Percentiles rank a stretch among this genome's conserved stretches.
Conservation (phyloP, 2,888 invertebrate species). For the Baronia brevicornis region DNA sequence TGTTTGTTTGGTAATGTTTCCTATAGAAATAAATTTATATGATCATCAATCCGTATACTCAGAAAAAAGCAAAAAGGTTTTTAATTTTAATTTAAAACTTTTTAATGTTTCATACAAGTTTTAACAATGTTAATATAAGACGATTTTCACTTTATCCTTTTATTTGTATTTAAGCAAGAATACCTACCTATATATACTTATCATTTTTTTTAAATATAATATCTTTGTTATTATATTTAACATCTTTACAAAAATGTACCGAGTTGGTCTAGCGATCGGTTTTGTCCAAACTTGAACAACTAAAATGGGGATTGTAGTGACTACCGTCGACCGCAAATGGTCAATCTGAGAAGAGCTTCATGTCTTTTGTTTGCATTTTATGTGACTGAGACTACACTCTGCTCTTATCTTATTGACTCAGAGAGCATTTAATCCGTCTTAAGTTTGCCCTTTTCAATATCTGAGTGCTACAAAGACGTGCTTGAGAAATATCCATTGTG, state of each 20-base stretch:
- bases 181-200: no score
- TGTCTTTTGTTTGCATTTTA: constrained; percentile 57
- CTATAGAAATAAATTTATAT: no score
- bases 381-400: constrained; percentile 43
- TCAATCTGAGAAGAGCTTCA: constrained; percentile 44
- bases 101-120: constrained; percentile 11
- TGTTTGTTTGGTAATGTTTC: no score
- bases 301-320: constrained; percentile 27
- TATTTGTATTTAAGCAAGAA: no score
- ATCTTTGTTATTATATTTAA: constrained; percentile 13
- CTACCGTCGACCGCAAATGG: constrained; percentile 39
- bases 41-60: no score
- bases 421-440: constrained; percentile 57
- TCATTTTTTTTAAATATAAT: no score
- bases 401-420: constrained; percentile 67
- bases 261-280: constrained; percentile 26
- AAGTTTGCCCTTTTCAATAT: constrained; percentile 44
- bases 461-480: background rate
- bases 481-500: background rate
- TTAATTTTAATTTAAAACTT: no score
- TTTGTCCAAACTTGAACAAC: constrained; percentile 28
- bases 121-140: constrained; percentile 1
- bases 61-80: no score
- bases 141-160: no score
- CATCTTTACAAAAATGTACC: no score